phyloP scores from a whole-genome alignment of 1,140 invertebrate species.

The Bilobella aurantiaca region DNA sequence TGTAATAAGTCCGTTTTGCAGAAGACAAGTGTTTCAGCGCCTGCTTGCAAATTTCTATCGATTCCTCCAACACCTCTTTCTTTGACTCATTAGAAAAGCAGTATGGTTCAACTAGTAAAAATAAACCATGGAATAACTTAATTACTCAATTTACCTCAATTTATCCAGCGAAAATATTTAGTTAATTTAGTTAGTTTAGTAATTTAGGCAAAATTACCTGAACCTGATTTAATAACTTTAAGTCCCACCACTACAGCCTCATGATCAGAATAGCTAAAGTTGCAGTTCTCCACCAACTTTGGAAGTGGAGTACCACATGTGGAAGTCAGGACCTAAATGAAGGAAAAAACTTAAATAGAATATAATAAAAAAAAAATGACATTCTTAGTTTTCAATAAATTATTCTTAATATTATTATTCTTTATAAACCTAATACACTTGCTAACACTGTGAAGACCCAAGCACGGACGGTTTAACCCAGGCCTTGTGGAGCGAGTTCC shows the following conservation, averaged over 20 bases:
- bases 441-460: too few relatives aligned
- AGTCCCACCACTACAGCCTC: constrained; percentile 68
- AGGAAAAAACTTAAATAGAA: constrained; percentile 27
- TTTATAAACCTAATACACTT: too few relatives aligned
- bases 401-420: constrained; percentile 11
- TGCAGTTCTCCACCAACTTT: constrained; percentile 55
- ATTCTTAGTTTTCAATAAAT: constrained; percentile 11
- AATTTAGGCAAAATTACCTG: neutral
- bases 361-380: constrained; percentile 16
- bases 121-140: neutral
- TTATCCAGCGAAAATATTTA: neutral
- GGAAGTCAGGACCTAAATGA: constrained; percentile 46
- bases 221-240: constrained; percentile 37
- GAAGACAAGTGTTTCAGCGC: constrained; percentile 21
- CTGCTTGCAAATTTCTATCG: constrained; percentile 26
- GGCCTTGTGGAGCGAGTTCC: too few relatives aligned
- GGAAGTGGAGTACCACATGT: constrained; percentile 61
- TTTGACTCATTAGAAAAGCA: neutral
- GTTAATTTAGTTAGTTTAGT: neutral
- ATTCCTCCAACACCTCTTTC: constrained; percentile 26
- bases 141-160: neutral
- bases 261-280: constrained; percentile 80
- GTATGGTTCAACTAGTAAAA: neutral
- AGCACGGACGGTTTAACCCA: too few relatives aligned
- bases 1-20: constrained; percentile 21